phyloP scores from a whole-genome alignment of 2,888 invertebrate genomes.

The Platycnemis pennipes region DNA sequence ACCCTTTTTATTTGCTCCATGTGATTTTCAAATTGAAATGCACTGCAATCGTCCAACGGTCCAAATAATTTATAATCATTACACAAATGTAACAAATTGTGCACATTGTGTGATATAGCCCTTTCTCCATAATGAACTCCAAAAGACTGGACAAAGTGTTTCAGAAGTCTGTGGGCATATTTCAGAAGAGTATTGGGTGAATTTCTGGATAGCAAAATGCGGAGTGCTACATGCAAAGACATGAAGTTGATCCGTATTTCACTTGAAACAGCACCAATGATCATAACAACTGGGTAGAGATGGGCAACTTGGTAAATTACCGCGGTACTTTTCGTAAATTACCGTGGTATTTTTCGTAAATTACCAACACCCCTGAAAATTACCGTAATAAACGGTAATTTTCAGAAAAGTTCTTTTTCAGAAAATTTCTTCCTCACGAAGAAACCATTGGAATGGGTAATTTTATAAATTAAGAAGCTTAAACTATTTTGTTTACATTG shows the following conservation, averaged over 20 bases:
- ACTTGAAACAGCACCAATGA: not conserved
- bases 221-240: not conserved
- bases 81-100: not conserved
- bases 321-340: too few species aligned
- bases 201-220: not conserved
- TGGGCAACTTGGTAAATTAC: too few species aligned
- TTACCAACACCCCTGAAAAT: too few species aligned
- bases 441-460: too few species aligned
- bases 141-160: not conserved
- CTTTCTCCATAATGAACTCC: not conserved
- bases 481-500: too few species aligned
- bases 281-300: not conserved
- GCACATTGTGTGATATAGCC: not conserved
- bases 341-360: too few species aligned
- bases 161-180: not conserved
- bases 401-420: too few species aligned
- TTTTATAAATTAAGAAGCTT: too few species aligned
- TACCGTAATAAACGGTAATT: too few species aligned
- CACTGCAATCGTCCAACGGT: not conserved
- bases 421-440: too few species aligned
- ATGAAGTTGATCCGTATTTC: not conserved
- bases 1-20: not conserved
- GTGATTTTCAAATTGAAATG: not conserved
- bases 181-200: not conserved
- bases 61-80: not conserved